Base-by-base conservation (phyloP, 2,888 invertebrate species). In the Homarus gammarus region DNA sequence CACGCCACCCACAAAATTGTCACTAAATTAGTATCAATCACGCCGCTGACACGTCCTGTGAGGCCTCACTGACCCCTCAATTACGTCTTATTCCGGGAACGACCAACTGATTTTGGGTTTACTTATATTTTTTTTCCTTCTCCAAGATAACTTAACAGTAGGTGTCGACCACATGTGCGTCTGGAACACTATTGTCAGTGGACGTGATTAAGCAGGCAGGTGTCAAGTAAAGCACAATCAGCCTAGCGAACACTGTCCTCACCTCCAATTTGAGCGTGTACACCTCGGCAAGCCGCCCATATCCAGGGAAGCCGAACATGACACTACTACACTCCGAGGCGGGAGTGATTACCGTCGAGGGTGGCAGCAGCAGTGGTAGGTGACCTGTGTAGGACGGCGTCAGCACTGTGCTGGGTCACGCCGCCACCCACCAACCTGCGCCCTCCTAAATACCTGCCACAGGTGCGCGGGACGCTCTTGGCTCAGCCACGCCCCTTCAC, bases 391-490 rank as follows among this genome's bases (percentile, higher is more conserved):
- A 38, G 38, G 68, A 31, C 44, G 27, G 49, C 61, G 75, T 56
- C 75, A 75, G 38, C 36, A 64, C 61, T 61, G 85, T 70, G 51
- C 49, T 49, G 64, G 33, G 75, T 84, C 84, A 84, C 64, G 49
- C 51, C 56, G 64, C 51, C 84, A 73, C 73, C 27, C 78, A 78
- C 8, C 33, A 18, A 44, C 68, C 33, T 44, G 68, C 68, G 31
- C 31, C 78, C 77, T 44, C 82, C 78, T 44, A 78, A 86, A 86
- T 86, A 86, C 85, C 78, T 78, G 78, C 77, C 75, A 77, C 85
- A 86, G 85, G 85, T 86, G 85, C 85, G 85, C 85, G 85, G 85
- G 85, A 78, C 77, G 68, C 85, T 64, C 64, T 33, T 22, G 22
- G 12, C 72, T 64, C 85, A 40, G 49, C 68, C 78, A 64, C 85